Percentiles rank a stretch among this genome's conserved stretches.
phyloP scores from a whole-genome alignment of 92 coral and sea anemone species.

The Parazoanthus atlanticus region DNA sequence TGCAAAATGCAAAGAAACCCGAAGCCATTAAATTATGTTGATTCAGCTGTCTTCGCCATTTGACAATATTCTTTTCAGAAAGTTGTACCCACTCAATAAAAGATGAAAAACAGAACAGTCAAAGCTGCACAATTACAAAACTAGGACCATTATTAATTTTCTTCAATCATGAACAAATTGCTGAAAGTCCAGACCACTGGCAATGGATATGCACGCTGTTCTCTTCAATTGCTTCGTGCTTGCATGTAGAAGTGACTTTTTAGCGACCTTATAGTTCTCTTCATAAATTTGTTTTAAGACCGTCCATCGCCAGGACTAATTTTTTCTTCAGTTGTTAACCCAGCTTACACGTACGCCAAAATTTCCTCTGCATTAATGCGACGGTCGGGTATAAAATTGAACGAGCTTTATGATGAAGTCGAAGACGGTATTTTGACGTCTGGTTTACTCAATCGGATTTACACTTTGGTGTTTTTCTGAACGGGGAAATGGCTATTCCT shows the following conservation, averaged over 20 bases:
- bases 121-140: not conserved
- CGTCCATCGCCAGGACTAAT: not conserved
- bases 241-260: not conserved
- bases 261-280: not conserved
- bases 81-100: slow-evolving; percentile 15
- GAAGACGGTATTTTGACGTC: not conserved
- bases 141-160: not conserved
- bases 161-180: not conserved
- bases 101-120: not conserved
- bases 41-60: slow-evolving; percentile 25
- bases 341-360: not conserved
- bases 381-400: not conserved
- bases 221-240: not conserved
- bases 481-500: slow-evolving; percentile 84
- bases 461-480: slow-evolving; percentile 79
- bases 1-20: not conserved
- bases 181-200: not conserved
- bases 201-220: not conserved
- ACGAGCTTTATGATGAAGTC: not conserved
- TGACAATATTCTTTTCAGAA: not conserved
- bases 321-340: not conserved
- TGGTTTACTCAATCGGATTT: slow-evolving; percentile 71
- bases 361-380: no score
- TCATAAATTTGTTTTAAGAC: not conserved
- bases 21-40: slow-evolving; percentile 5